Percentiles rank a stretch among this genome's conserved stretches.
These are phyloP conservation scores for Palloptera scutellata DNA, from an alignment of 2,888 invertebrate species.

Conservation along the genomic window DNA sequence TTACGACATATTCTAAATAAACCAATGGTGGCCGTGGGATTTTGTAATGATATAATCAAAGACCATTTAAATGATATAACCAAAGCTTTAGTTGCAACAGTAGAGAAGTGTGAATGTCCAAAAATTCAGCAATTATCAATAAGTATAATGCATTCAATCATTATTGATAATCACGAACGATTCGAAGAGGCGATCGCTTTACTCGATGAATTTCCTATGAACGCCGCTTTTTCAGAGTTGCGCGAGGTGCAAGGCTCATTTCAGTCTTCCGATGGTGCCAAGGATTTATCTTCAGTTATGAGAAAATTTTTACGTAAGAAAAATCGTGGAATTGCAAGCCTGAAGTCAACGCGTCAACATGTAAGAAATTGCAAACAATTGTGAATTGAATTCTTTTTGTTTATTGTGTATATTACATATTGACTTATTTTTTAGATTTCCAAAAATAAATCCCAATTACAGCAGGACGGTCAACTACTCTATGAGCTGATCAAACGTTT, in stretches of 20 bases:
- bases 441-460: slow-evolving; percentile 46
- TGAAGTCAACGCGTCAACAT: slow-evolving; percentile 45
- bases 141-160: slow-evolving; percentile 39
- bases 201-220: slow-evolving; percentile 46
- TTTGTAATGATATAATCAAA: slow-evolving; percentile 30
- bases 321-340: slow-evolving; percentile 41
- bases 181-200: slow-evolving; percentile 42
- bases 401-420: background rate
- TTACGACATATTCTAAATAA: slow-evolving; percentile 41
- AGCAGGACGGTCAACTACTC: slow-evolving; percentile 41
- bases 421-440: slow-evolving; percentile 45
- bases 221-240: slow-evolving; percentile 40
- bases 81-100: slow-evolving; percentile 43
- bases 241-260: slow-evolving; percentile 32
- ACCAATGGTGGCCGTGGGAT: slow-evolving; percentile 28
- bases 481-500: slow-evolving; percentile 50
- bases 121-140: slow-evolving; percentile 39
- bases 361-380: slow-evolving; percentile 35
- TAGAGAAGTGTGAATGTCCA: slow-evolving; percentile 30
- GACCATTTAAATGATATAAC: slow-evolving; percentile 47
- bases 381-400: background rate
- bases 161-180: slow-evolving; percentile 36
- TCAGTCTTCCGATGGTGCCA: slow-evolving; percentile 11
- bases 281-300: slow-evolving; percentile 32
- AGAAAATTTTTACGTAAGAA: slow-evolving; percentile 42